Percentiles rank a stretch among this genome's conserved stretches.
phyloP scores from a whole-genome alignment of 2,113 vertebrate genomes.

The Glaucomys volans region DNA sequence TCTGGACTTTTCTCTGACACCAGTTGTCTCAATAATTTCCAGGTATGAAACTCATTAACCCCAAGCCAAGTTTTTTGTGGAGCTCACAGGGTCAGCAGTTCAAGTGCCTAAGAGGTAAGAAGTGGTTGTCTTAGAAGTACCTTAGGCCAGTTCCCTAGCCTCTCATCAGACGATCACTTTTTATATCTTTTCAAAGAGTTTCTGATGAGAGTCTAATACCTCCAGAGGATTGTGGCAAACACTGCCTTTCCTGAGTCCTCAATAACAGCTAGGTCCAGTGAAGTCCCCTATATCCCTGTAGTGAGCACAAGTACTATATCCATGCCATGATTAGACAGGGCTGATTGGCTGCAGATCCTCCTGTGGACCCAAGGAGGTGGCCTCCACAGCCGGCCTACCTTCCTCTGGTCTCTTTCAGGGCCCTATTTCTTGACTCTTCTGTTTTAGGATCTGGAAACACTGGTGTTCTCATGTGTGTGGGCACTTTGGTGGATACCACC shows the following conservation, averaged over 20 bases:
- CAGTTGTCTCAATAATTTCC: not conserved
- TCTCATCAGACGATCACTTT: not conserved
- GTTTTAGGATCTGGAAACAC: too few relatives aligned
- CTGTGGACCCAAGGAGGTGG: too few relatives aligned
- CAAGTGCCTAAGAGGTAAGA: too few relatives aligned
- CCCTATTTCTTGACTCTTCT: not conserved
- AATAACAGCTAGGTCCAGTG: not conserved
- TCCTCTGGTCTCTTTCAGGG: not conserved
- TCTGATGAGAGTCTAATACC: not conserved
- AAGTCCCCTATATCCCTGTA: not conserved
- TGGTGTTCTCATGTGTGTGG: not conserved
- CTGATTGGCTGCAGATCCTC: too few relatives aligned
- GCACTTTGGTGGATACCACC: fast-evolving
- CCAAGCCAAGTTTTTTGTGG: not conserved
- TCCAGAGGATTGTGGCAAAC: fast-evolving
- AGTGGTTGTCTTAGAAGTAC: not conserved
- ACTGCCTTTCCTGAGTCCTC: not conserved
- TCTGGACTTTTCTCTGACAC: not conserved
- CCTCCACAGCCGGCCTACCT: not conserved
- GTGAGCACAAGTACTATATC: not conserved
- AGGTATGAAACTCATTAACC: not conserved
- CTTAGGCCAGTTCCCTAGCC: not conserved
- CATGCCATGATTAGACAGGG: not conserved
- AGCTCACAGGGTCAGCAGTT: too few relatives aligned
- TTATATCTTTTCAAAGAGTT: not conserved